Evolutionary conservation across 2,113 vertebrate genomes (phyloP).

Genomic region (Procavia capensis): DNA sequence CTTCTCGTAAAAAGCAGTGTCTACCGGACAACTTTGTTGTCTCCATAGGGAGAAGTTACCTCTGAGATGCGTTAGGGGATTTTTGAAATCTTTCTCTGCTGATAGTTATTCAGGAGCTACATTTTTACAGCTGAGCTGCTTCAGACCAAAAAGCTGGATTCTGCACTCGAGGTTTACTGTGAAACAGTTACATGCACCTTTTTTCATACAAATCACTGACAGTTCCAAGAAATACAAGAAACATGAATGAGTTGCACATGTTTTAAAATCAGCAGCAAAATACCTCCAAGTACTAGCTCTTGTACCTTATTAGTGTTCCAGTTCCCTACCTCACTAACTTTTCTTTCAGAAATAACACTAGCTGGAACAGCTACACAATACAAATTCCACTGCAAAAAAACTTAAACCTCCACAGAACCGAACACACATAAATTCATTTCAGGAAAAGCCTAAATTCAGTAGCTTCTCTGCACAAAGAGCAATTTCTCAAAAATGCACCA

Average conservation of each 20-base stretch:
- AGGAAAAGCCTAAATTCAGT: neutral
- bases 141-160: neutral
- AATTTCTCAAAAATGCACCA: neutral
- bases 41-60: neutral
- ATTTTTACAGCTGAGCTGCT: neutral
- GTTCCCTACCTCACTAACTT: neutral
- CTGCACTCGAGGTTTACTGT: neutral
- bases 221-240: neutral
- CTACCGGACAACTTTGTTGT: neutral
- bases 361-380: neutral
- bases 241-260: neutral
- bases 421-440: neutral
- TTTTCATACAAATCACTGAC: neutral
- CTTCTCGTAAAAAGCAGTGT: neutral
- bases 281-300: neutral
- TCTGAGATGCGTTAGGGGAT: neutral
- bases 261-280: neutral
- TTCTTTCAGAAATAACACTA: neutral
- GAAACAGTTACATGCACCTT: neutral
- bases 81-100: neutral
- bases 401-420: neutral
- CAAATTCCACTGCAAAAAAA: neutral
- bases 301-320: neutral
- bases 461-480: neutral
- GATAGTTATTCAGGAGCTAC: neutral